Evolutionary conservation across 2,113 vertebrate species (phyloP).

Genomic region (Siphamia tubifer): DNA sequence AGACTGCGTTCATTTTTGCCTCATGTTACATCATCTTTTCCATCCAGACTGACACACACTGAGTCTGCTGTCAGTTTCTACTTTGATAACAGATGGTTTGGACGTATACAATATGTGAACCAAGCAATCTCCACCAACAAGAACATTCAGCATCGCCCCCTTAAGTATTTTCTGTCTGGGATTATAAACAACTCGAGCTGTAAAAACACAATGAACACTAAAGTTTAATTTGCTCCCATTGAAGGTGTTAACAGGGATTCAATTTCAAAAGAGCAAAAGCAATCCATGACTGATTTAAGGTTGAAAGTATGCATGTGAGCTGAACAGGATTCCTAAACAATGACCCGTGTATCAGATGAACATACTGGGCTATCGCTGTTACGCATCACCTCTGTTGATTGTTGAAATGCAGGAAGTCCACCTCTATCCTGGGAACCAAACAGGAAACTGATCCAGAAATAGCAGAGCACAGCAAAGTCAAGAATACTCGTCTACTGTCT

Average conservation of each 20-base stretch:
- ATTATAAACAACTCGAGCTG: too few relatives aligned
- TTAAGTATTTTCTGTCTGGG: not conserved
- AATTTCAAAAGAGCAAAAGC: not conserved
- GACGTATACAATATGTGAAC: too few relatives aligned
- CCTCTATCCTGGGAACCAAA: conserved; percentile 5
- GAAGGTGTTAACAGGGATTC: too few relatives aligned
- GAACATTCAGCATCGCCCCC: not conserved
- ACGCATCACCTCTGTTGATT: not conserved
- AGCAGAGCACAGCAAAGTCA: not conserved
- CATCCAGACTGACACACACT: not conserved
- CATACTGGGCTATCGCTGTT: not conserved
- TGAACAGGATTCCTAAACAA: not conserved
- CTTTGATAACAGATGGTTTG: not conserved
- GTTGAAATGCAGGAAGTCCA: conserved; percentile 49
- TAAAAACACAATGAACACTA: not conserved
- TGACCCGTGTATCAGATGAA: not conserved
- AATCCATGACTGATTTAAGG: too few relatives aligned
- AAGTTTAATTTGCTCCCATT: too few relatives aligned
- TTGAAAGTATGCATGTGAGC: not conserved
- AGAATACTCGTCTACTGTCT: not conserved
- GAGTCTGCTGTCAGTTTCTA: not conserved
- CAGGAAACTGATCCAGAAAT: conserved; percentile 56
- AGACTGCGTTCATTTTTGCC: not conserved
- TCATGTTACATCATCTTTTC: not conserved
- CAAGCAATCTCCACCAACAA: not conserved